Evolutionary conservation across 2,797 vertebrate species (phyloP).

Genomic region (Morelia viridis): DNA sequence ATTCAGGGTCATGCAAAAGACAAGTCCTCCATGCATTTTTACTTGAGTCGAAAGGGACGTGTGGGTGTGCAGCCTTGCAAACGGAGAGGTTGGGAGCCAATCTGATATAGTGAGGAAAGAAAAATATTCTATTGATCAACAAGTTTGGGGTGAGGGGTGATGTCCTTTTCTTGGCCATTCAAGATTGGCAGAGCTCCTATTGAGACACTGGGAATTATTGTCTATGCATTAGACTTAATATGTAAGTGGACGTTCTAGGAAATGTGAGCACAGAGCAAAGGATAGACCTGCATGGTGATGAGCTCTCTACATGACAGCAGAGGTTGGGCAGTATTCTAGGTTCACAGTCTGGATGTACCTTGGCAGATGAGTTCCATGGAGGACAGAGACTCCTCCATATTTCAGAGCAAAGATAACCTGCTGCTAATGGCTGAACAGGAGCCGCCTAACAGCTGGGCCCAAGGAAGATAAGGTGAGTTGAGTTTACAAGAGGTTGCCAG

Average conservation of each 20-base stretch:
- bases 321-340: background rate
- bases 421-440: background rate
- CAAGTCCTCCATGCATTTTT: conserved; percentile 26
- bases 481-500: background rate
- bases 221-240: conserved; percentile 16
- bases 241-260: background rate
- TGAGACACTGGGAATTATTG: background rate
- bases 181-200: background rate
- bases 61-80: conserved; percentile 17
- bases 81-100: conserved; percentile 7
- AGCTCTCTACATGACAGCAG: background rate
- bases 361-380: background rate
- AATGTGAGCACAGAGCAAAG: background rate
- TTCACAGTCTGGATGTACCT: background rate
- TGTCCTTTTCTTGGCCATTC: conserved; percentile 17
- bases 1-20: conserved; percentile 39
- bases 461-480: background rate
- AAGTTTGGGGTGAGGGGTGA: background rate
- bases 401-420: background rate
- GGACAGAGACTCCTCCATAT: too few species aligned
- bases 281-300: background rate
- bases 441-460: too few species aligned
- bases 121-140: conserved; percentile 14
- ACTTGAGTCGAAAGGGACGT: conserved; percentile 49
- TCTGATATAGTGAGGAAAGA: background rate